Evolutionary conservation across 2,888 invertebrate genomes (phyloP).

Genomic region (Eustalomyia histrio): DNA sequence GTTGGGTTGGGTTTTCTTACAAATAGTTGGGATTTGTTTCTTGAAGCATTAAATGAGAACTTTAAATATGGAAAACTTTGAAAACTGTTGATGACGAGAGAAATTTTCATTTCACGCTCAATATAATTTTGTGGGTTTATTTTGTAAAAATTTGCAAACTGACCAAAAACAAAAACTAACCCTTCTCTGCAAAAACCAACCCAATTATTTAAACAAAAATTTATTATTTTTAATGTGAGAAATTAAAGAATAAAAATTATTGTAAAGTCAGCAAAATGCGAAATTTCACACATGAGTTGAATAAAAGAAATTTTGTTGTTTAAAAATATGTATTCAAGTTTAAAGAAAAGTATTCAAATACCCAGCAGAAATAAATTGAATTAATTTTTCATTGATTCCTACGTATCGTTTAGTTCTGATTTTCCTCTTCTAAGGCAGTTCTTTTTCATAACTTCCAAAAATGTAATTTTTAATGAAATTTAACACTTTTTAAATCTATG

Average conservation of each 20-base stretch:
- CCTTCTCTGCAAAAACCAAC: slow-evolving; percentile 18
- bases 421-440: too few relatives aligned
- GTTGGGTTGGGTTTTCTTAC: neutral
- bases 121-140: slow-evolving; percentile 14
- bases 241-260: slow-evolving; percentile 7
- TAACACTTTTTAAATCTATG: too few relatives aligned
- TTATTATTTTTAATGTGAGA: slow-evolving; percentile 12
- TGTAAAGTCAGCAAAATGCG: slow-evolving; percentile 19
- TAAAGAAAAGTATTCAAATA: too few relatives aligned
- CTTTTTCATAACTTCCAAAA: too few relatives aligned
- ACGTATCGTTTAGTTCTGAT: too few relatives aligned
- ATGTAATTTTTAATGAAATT: too few relatives aligned
- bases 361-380: too few relatives aligned
- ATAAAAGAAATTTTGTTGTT: slow-evolving; percentile 5
- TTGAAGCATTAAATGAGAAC: slow-evolving; percentile 17
- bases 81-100: neutral
- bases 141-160: neutral
- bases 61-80: slow-evolving; percentile 4
- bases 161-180: slow-evolving; percentile 7
- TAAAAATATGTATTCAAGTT: too few relatives aligned
- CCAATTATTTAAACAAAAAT: neutral
- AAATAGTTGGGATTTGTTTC: neutral
- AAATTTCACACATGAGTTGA: slow-evolving; percentile 31
- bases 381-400: too few relatives aligned
- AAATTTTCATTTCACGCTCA: slow-evolving; percentile 42